A percentile compares a stretch with the other conserved stretches of the same genome.
Conservation (phyloP, 2,113 vertebrate species). For the Aphyosemion australe region DNA sequence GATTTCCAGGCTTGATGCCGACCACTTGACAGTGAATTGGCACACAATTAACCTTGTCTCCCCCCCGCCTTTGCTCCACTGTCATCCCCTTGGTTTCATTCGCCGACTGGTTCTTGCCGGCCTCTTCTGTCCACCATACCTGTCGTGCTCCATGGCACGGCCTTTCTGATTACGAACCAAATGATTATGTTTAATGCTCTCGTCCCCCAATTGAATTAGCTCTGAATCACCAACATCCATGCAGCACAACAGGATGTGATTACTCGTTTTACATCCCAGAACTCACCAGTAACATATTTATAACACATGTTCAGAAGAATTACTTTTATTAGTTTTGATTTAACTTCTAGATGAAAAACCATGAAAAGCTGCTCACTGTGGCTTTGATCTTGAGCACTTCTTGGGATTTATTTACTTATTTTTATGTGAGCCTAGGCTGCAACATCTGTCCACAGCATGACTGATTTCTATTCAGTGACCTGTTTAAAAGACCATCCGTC, state of each 20-base stretch:
- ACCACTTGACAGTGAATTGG: conserved; percentile 48
- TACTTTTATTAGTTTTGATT: not conserved
- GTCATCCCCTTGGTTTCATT: conserved; percentile 27
- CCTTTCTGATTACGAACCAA: conserved; percentile 54
- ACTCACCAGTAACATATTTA: not conserved
- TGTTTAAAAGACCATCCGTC: conserved; percentile 55
- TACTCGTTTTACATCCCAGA: conserved; percentile 3
- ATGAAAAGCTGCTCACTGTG: not conserved
- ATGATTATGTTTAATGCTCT: conserved; percentile 50
- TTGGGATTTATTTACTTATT: not conserved
- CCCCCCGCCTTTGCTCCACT: conserved; percentile 30
- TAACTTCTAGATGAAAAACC: not conserved
- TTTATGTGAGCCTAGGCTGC: conserved; percentile 7
- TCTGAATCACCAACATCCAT: conserved; percentile 29
- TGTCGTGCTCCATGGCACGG: conserved; percentile 33
- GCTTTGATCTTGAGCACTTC: not conserved
- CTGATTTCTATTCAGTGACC: conserved; percentile 40
- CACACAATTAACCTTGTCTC: conserved; percentile 72
- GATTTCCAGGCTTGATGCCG: conserved; percentile 75
- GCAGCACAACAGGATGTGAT: conserved; percentile 22
- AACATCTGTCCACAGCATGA: conserved; percentile 33
- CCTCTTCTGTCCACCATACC: conserved; percentile 26
- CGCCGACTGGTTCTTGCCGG: conserved; percentile 11
- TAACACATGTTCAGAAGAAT: not conserved
- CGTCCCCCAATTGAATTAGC: conserved; percentile 54